Evolutionary conservation across 2,888 invertebrate species (phyloP), one percentile per base, ranked within the genome.

Genomic region (Scaptomyza tumidula): DNA sequence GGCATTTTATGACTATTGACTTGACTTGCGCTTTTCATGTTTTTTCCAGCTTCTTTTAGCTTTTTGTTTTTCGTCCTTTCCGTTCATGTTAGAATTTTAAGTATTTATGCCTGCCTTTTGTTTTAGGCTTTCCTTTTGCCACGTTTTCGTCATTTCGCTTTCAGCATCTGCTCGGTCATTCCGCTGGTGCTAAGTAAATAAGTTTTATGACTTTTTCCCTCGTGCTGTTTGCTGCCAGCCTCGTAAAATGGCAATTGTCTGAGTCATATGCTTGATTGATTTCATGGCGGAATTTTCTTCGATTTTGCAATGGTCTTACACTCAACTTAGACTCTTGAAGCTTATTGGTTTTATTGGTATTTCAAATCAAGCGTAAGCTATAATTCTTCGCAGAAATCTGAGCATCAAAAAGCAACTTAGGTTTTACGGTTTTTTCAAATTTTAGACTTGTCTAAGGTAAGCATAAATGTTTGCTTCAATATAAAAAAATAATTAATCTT

Each of bases 1-100:
- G 41, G 33, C 64, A 56, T 83, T 78, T 85, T 86, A 88, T 88
- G 88, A 86, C 76, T 88, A 85, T 85, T 88, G 87, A 81, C 79
- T 74, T 64, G 69, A 73, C 63, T 73, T 61, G 61, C 58, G 50
- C 41, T 71, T 70, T 70, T 62, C 57, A 60, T 64, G 41, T 46
- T 50, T 56, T 45, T 54, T 24, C 5, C 44, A 31, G 33, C 35
- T 52, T 60, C 24, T 39, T 14, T 37, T 7, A 6, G 16, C 13
- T 43, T 46, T 57, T 46, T n/a, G 19, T 39, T 37, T 33, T 33
- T 33, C 33, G 33, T 3, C 33, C 10, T 44, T 16, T 46, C 41
- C 19, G 48, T 48, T 58, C 63, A 24, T 50, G 57, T 46, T 37
- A 50, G 88, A 73, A 62, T 73, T 85, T 56, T 55, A 16, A 48